phyloP scores from a whole-genome alignment of 1,140 invertebrate species.

The Nautilus pompilius region DNA sequence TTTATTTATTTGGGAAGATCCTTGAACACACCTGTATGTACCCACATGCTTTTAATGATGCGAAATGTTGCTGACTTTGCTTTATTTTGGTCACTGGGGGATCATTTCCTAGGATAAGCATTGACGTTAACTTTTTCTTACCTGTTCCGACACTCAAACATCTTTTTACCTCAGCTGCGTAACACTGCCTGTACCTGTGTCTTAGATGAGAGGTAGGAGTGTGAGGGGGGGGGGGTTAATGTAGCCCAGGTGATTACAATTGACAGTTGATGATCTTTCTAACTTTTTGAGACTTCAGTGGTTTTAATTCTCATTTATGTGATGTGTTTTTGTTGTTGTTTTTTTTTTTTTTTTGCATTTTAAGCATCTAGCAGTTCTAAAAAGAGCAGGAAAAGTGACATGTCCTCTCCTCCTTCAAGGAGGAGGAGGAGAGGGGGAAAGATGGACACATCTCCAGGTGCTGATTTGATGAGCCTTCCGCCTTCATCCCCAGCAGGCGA shows the following conservation, averaged over 20 bases:
- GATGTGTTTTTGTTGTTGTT: neutral
- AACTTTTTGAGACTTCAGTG: no score
- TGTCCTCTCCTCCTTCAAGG: neutral
- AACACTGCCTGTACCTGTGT: neutral
- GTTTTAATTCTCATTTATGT: neutral
- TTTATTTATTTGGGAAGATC: no score
- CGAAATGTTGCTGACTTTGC: no score
- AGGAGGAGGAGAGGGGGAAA: conserved; percentile 3
- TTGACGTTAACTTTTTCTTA: no score
- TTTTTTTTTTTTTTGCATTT: neutral
- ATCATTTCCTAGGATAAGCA: no score
- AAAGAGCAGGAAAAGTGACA: neutral
- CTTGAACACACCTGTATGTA: no score
- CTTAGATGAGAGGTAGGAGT: neutral
- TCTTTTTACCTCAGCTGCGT: neutral
- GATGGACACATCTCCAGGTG: conserved; percentile 6
- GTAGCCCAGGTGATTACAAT: neutral
- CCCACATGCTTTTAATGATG: no score
- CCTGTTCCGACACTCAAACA: neutral
- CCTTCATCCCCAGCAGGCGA: conserved; percentile 5
- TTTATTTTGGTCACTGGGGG: no score
- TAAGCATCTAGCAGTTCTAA: neutral
- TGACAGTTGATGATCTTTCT: neutral
- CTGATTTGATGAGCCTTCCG: conserved; percentile 1
- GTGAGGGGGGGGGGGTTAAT: neutral